A percentile compares a stretch with the other conserved stretches of the same genome.
Conservation (phyloP, 2,888 invertebrate genomes). For the Polydesmus complanatus region DNA sequence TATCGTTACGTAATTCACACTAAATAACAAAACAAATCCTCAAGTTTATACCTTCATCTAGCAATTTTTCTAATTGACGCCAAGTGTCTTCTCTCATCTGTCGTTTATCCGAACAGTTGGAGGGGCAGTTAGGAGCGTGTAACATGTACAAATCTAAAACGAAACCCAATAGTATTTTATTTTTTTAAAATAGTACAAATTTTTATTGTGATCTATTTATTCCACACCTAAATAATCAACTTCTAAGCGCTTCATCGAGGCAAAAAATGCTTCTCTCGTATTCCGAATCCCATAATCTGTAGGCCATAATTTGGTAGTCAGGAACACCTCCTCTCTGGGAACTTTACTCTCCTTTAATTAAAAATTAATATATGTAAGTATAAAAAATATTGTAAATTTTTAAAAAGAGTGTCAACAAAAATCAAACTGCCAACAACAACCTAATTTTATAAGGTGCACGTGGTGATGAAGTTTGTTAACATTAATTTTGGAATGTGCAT, state of each 20-base stretch:
- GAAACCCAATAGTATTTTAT: not conserved
- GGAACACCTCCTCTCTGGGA: constrained; percentile 27
- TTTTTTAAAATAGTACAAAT: not conserved
- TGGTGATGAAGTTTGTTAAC: too few species aligned
- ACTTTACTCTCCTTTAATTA: constrained; percentile 26
- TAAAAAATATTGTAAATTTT: too few species aligned
- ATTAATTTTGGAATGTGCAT: too few species aligned
- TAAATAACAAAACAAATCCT: not conserved
- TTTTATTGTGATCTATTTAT: not conserved
- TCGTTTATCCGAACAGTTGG: constrained; percentile 23
- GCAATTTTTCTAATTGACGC: constrained; percentile 30
- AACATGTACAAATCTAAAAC: constrained; percentile 29
- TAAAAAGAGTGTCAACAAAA: too few species aligned
- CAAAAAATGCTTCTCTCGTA: constrained; percentile 26
- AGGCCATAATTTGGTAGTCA: constrained; percentile 32
- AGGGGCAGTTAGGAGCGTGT: constrained; percentile 31
- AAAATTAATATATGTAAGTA: too few species aligned
- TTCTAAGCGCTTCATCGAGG: constrained; percentile 26
- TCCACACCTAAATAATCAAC: constrained; percentile 30
- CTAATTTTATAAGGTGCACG: too few species aligned
- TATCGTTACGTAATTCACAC: not conserved
- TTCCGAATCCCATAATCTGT: constrained; percentile 28
- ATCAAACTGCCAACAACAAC: too few species aligned
- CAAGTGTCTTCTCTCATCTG: constrained; percentile 29
- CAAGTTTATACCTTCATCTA: constrained; percentile 27